Percentiles rank a stretch among this genome's conserved stretches.
phyloP scores from a whole-genome alignment of 2,797 vertebrate species.

The Natrix natrix region DNA sequence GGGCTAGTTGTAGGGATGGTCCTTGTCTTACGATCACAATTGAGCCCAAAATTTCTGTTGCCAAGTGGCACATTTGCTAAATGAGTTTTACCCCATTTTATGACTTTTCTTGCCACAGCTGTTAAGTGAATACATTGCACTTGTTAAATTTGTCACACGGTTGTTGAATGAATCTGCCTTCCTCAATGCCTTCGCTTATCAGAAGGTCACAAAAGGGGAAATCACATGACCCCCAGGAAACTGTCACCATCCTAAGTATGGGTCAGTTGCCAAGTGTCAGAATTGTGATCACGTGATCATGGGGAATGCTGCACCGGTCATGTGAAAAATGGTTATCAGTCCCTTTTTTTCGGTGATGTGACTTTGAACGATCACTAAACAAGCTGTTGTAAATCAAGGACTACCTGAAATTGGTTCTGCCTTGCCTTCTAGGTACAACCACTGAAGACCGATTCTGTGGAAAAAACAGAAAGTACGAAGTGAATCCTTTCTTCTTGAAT shows the following conservation, averaged over 20 bases:
- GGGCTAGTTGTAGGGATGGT: not conserved
- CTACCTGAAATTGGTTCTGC: not conserved
- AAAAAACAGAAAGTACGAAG: not conserved
- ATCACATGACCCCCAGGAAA: not conserved
- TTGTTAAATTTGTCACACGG: not conserved
- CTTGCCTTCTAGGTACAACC: not conserved
- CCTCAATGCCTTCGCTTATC: not conserved
- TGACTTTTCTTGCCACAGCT: not conserved
- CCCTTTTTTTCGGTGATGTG: not conserved
- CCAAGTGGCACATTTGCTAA: not conserved
- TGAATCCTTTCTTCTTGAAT: not conserved
- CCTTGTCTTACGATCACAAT: not conserved
- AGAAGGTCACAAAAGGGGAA: not conserved
- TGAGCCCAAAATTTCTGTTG: not conserved
- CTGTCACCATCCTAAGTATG: not conserved
- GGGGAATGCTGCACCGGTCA: not conserved
- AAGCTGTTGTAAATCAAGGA: not conserved
- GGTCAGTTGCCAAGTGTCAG: not conserved
- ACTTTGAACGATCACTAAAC: not conserved
- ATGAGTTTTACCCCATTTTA: not conserved
- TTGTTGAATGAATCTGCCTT: not conserved
- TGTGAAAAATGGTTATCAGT: not conserved
- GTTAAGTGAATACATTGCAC: not conserved
- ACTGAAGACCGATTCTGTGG: not conserved
- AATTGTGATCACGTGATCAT: not conserved